Percentiles rank a stretch among this genome's conserved stretches.
These are phyloP conservation scores for Falco punctatus DNA, from an alignment of 2,113 vertebrate genomes.

Conservation along the genomic window DNA sequence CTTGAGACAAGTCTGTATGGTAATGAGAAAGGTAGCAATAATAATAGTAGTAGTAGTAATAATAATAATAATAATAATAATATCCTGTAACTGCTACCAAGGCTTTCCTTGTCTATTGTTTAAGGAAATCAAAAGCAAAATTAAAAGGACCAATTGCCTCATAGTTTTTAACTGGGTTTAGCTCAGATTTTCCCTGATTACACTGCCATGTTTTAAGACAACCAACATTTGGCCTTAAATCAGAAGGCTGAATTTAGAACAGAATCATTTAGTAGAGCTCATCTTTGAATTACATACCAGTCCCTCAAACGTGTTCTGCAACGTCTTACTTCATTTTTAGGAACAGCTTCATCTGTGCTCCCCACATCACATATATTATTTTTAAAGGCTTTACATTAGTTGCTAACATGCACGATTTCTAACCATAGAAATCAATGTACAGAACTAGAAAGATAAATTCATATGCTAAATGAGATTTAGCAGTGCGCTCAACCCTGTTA, in stretches of 20 bases:
- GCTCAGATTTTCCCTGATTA: neutral
- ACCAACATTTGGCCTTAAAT: neutral
- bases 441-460: neutral
- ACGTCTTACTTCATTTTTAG: neutral
- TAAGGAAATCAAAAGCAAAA: constrained; percentile 3
- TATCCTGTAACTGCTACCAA: neutral
- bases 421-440: neutral
- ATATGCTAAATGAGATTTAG: neutral
- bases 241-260: neutral
- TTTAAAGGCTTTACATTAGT: neutral
- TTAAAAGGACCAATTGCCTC: neutral
- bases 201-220: neutral
- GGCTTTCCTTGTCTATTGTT: neutral
- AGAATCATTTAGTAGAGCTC: neutral
- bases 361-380: neutral
- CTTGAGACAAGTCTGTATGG: neutral
- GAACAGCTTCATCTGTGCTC: neutral
- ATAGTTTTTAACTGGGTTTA: neutral
- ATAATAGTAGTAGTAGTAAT: neutral
- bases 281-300: neutral
- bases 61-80: neutral
- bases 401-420: neutral
- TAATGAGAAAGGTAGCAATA: neutral
- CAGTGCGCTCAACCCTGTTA: neutral
- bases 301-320: neutral